These are phyloP conservation scores for Adineta ricciae DNA, from an alignment of 2,888 invertebrate species.

Conservation along the genomic window DNA sequence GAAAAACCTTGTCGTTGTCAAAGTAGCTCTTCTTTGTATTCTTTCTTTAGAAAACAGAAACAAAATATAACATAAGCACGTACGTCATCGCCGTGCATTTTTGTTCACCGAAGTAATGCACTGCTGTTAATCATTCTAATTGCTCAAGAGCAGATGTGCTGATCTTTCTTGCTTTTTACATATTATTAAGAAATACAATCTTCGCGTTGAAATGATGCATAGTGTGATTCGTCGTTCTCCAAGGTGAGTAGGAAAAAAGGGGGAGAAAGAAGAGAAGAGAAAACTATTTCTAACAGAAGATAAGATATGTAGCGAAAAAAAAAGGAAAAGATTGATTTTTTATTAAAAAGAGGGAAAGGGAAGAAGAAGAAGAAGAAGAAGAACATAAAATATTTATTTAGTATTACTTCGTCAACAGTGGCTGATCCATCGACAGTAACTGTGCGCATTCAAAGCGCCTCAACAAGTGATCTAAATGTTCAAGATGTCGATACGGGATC, in stretches of 20 bases:
- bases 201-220: not conserved
- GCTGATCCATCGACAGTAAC: not conserved
- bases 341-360: no score
- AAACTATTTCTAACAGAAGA: not conserved
- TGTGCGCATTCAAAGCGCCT: not conserved
- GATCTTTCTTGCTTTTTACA: not conserved
- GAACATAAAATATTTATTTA: not conserved
- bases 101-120: not conserved
- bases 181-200: not conserved
- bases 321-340: not conserved
- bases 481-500: not conserved
- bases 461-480: conserved; percentile 15
- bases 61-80: not conserved
- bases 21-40: not conserved
- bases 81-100: not conserved
- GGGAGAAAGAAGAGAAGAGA: no score
- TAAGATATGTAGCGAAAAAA: not conserved
- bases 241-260: not conserved
- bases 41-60: not conserved
- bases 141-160: not conserved
- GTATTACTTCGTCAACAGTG: not conserved
- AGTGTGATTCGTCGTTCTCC: not conserved
- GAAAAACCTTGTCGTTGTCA: not conserved
- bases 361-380: not conserved
- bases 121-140: not conserved